Evolutionary conservation across 2,888 invertebrate species (phyloP), one percentile per base, ranked within the genome.

Genomic region (Campaea margaritaria): DNA sequence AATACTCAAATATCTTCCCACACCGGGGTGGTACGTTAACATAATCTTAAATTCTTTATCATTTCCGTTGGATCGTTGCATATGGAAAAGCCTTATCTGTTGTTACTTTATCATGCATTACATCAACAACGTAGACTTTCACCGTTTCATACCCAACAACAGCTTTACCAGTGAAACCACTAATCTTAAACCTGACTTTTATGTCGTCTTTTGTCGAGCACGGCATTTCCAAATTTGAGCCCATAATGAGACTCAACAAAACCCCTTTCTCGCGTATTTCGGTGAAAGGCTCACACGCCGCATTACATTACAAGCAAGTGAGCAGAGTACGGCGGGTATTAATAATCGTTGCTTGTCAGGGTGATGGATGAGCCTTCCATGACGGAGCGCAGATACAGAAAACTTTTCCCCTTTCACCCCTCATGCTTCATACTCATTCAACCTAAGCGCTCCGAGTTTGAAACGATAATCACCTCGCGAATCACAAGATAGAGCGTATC

Each of bases 321-420:
- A 60, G 49, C 55, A 62, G 39, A 58, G 61, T 58, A 64, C 48
- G 76, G 75, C 68, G 72, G 66, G 76, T 81, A 85, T 86, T 86
- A 87, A 86, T 86, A 88, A 86, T 86, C 83, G 81, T 66, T 62
- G 82, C 79, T 21, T 85, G 90, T 85, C 89, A 83, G 78, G 58
- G 72, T 91, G 91, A 92, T 91, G 76, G 88, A 92, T 89, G 82
- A 72, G 68, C 67, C 63, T 64, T 68, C 74, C 75, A 82, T 92
- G 90, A 91, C 87, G 81, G 31, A 72, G 86, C 86, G 71, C 69
- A 72, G 79, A 77, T 76, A 76, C 74, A 74, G 76, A 73, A 77
- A 75, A 73, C 69, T 70, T 70, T 72, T 72, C 67, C 72, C 75
- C 71, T 67, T 68, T 66, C 72, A 67, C 67, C 70, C 73, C 71